Percentiles rank a stretch among this genome's conserved stretches.
Evolutionary conservation across 2,797 vertebrate species (phyloP).

Genomic region (Kryptopterus vitreolus): DNA sequence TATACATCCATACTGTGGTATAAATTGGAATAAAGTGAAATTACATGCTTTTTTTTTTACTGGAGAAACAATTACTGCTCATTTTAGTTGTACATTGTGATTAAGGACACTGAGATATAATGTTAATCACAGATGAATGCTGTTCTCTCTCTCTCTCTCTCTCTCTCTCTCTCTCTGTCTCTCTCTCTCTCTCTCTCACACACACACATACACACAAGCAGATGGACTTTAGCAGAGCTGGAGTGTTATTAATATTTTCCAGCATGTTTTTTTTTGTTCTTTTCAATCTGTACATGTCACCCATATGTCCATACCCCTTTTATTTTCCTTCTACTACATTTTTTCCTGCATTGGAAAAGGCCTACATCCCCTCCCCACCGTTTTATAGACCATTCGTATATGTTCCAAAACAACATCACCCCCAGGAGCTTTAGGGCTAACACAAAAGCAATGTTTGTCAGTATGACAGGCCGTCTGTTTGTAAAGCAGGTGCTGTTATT

Average conservation of each 20-base stretch:
- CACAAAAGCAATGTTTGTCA: constrained; percentile 23
- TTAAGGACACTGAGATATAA: background rate
- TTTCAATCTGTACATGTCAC: background rate
- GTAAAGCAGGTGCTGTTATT: constrained; percentile 26
- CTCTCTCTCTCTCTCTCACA: background rate
- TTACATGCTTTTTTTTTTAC: too few species aligned
- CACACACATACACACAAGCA: constrained; percentile 1
- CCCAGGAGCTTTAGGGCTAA: background rate
- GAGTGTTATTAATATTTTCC: constrained; percentile 1
- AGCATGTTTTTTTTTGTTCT: constrained; percentile 1
- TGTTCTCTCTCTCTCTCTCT: background rate
- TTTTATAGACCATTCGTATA: background rate
- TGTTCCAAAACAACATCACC: constrained; percentile 13
- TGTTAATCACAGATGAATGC: constrained; percentile 4
- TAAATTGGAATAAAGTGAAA: background rate
- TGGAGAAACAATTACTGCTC: too few species aligned
- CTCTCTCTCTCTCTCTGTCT: background rate
- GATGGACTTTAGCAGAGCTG: constrained; percentile 9
- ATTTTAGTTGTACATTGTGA: background rate
- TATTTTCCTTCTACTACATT: background rate
- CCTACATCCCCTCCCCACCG: background rate
- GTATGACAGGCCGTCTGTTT: background rate
- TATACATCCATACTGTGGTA: background rate
- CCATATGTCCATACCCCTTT: background rate
- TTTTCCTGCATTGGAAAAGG: background rate